Evolutionary conservation across 1,140 invertebrate species (phyloP).

Genomic region (Reticulitermes speratus): DNA sequence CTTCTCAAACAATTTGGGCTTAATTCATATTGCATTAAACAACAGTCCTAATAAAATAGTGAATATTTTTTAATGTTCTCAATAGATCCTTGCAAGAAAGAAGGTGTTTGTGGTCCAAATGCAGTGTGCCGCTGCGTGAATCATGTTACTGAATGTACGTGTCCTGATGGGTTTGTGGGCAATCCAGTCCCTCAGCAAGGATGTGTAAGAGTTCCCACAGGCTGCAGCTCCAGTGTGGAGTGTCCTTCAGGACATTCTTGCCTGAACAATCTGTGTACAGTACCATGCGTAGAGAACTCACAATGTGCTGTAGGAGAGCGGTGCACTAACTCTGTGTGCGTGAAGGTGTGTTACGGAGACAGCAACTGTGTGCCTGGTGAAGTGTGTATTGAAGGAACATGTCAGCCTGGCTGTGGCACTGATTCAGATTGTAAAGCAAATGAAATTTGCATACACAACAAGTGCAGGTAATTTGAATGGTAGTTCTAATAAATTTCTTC

Average conservation of each 20-base stretch:
- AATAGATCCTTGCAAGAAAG: conserved; percentile 71
- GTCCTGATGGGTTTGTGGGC: conserved; percentile 79
- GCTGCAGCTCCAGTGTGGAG: conserved; percentile 61
- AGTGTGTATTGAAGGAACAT: conserved; percentile 80
- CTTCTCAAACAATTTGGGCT: too few relatives aligned
- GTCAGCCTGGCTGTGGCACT: conserved; percentile 76
- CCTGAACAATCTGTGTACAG: conserved; percentile 69
- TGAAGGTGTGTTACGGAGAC: conserved; percentile 84
- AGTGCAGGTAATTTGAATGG: conserved; percentile 58
- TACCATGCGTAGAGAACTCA: conserved; percentile 67
- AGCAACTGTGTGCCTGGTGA: conserved; percentile 86
- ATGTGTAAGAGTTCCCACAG: conserved; percentile 71
- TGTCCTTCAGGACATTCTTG: conserved; percentile 75
- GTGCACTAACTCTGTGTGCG: conserved; percentile 73
- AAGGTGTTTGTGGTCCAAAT: conserved; percentile 80
- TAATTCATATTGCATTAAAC: too few relatives aligned
- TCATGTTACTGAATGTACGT: conserved; percentile 71
- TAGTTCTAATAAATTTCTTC: conserved; percentile 35
- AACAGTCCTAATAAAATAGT: too few relatives aligned
- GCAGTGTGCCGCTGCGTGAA: conserved; percentile 72
- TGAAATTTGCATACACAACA: conserved; percentile 75
- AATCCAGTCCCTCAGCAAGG: conserved; percentile 87
- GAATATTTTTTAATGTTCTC: not conserved
- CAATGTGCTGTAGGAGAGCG: conserved; percentile 80
- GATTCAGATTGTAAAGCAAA: conserved; percentile 76